These are phyloP conservation scores for Candidula unifasciata DNA, from an alignment of 2,888 invertebrate species.

Conservation along the genomic window DNA sequence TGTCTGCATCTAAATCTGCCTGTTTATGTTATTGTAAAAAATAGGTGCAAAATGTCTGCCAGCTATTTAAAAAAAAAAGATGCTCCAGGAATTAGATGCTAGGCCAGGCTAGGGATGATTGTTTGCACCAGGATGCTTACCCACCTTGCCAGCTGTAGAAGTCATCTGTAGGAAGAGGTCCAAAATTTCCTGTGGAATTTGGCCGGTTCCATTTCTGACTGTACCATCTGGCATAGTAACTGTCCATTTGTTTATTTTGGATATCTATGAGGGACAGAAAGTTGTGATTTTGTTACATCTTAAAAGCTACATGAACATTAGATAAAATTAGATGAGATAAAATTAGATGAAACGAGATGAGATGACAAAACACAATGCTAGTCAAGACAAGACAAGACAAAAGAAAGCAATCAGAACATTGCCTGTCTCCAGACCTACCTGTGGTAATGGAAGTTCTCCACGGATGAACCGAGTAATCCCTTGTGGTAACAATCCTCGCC, in stretches of 20 bases:
- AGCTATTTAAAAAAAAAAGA: too few species aligned
- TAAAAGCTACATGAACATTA: too few species aligned
- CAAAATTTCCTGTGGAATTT: constrained; percentile 46
- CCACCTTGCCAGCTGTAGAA: neutral
- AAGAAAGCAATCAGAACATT: neutral
- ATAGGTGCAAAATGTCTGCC: too few species aligned
- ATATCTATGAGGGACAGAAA: neutral
- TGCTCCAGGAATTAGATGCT: too few species aligned
- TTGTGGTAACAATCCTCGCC: constrained; percentile 37
- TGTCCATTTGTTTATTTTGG: constrained; percentile 40
- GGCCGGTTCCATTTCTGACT: constrained; percentile 43
- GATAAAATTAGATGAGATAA: too few species aligned
- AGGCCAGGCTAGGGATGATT: too few species aligned
- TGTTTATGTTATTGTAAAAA: too few species aligned
- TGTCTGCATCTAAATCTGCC: too few species aligned
- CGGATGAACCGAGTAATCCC: constrained; percentile 43
- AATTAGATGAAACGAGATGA: too few species aligned
- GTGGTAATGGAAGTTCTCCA: constrained; percentile 46
- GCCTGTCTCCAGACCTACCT: neutral
- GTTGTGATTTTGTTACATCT: neutral
- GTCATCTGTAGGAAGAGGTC: constrained; percentile 29
- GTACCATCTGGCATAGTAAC: constrained; percentile 53
- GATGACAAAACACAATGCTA: too few species aligned
- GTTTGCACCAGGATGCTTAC: too few species aligned
- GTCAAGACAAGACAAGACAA: too few species aligned